phyloP scores from a whole-genome alignment of 2,113 vertebrate species.

The Chionis minor region DNA sequence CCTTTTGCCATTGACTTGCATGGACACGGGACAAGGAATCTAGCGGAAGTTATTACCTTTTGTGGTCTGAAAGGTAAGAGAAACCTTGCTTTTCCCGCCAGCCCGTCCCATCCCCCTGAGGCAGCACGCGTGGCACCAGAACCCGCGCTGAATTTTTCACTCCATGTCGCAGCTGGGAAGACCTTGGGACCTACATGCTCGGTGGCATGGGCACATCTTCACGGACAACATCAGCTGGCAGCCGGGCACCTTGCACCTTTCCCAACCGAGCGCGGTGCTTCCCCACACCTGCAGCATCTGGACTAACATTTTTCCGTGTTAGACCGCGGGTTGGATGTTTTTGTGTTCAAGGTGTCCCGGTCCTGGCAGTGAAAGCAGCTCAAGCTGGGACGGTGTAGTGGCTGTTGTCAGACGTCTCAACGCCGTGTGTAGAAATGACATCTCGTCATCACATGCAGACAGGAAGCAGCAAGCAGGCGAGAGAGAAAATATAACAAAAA shows the following conservation, averaged over 20 bases:
- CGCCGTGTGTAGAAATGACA: neutral
- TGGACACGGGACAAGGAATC: neutral
- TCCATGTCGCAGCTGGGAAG: neutral
- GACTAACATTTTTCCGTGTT: neutral
- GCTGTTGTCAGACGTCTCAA: constrained; percentile 46
- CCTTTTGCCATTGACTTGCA: neutral
- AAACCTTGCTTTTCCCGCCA: neutral
- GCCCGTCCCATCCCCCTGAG: neutral
- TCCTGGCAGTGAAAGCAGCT: constrained; percentile 1
- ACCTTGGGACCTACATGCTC: neutral
- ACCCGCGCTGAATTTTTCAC: neutral
- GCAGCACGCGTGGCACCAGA: neutral
- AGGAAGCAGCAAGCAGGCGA: constrained; percentile 40
- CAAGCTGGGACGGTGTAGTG: neutral
- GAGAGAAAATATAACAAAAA: constrained; percentile 54
- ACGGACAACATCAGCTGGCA: neutral
- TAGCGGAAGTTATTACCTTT: neutral
- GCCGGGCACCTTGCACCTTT: neutral
- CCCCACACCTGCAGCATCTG: neutral
- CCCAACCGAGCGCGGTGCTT: fast-evolving
- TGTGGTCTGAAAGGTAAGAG: neutral
- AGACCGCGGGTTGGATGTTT: neutral
- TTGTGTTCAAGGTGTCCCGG: neutral
- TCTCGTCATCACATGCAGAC: constrained; percentile 28
- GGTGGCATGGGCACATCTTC: neutral